Conservation (phyloP, 2,888 invertebrate species). For the Diadromus collaris region DNA sequence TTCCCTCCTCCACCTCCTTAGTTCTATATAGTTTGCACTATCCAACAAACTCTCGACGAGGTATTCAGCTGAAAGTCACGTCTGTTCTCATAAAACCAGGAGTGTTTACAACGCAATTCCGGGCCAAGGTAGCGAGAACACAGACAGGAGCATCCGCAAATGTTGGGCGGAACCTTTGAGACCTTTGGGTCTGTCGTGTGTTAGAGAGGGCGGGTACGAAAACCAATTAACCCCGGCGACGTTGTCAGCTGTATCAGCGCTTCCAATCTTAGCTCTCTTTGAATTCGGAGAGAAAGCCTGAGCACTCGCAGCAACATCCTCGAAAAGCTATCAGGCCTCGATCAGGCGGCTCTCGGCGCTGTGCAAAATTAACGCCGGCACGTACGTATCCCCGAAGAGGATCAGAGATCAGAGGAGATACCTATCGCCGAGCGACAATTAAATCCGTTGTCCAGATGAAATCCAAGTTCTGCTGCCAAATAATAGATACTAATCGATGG, state of each 20-base stretch:
- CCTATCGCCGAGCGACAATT: no score
- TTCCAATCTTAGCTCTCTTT: constrained; percentile 22
- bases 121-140: not conserved
- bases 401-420: no score
- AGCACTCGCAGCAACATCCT: constrained; percentile 8
- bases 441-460: no score
- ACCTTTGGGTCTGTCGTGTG: constrained; percentile 1
- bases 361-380: constrained; percentile 15
- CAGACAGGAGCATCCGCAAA: constrained; percentile 6
- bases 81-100: constrained; percentile 30
- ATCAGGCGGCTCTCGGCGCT: constrained; percentile 25
- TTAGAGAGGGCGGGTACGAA: constrained; percentile 8
- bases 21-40: no score
- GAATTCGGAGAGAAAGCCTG: not conserved
- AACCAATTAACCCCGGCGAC: constrained; percentile 39
- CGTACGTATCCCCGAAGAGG: not conserved
- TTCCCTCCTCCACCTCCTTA: no score
- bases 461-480: no score
- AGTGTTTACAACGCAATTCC: constrained; percentile 38
- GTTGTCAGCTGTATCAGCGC: constrained; percentile 9
- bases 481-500: no score
- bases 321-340: constrained; percentile 44
- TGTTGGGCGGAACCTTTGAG: constrained; percentile 15
- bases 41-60: not conserved
- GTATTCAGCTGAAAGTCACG: constrained; percentile 4